Base-by-base conservation (phyloP, 2,888 invertebrate species). In the Meiosimyza decipiens region DNA sequence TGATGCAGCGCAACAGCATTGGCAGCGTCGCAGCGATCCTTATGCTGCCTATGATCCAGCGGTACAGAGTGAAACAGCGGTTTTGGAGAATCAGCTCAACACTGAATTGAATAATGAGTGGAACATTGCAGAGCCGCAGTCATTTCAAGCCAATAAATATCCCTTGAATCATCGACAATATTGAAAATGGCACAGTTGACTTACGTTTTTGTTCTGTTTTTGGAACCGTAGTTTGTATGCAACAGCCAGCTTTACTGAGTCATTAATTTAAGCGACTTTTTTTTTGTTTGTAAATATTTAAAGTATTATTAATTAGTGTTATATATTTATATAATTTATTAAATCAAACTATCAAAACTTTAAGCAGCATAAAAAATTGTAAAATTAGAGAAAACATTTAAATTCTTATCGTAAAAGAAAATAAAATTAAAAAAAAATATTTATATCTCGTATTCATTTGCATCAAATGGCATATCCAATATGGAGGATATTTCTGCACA, bases 1-100 rank as follows among this genome's bases (percentile, higher is more conserved):
- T 65, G 65, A 65, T 6, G 70, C 33, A 22, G 51, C 47, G 3
- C 71, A 66, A 12, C 68, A 60, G 51, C 57, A 68, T 6, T 85
- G 85, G 84, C 79, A 82, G 22, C 79, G 83, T 69, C 80, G 83
- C n/a, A 77, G 75, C 33, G 86, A 84, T 79, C 84, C 85, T 11
- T 85, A 84, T 71, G 73, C 72, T 13, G 81, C 76, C 0, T 85
- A 85, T 52, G 79, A 79, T 4, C 77, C 79, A 9, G 73, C 70
- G 0, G 79, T 72, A 13, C 60, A 54, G 9, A 80, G 73, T 73
- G 79, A 76, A 13, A 15, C 71, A 1, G 74, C 75, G 7, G 55
- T 63, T 72, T 47, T 75, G 63, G 0, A 80, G 80, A 40, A 67
- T 81, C 65, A 83, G 81, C 49, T 50, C 18, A 62, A 51, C 22